Conservation (phyloP, 2,797 vertebrate genomes). For the Diceros bicornis region DNA sequence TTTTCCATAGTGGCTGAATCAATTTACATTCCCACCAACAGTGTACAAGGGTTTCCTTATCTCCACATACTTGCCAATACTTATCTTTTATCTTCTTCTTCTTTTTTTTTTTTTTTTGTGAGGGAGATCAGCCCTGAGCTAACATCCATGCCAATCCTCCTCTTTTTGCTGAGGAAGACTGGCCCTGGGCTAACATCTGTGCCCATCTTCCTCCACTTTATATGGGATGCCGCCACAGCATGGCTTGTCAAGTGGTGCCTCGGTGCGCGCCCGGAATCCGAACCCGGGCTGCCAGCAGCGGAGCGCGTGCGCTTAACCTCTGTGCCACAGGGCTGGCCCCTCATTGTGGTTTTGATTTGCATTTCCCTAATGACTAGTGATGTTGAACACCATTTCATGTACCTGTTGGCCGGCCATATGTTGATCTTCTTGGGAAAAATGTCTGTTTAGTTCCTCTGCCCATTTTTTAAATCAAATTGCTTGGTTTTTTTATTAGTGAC, state of each 20-base stretch:
- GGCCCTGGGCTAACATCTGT: too few species aligned
- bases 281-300: too few species aligned
- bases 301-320: too few species aligned
- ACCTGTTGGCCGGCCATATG: neutral
- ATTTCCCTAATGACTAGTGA: neutral
- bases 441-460: neutral
- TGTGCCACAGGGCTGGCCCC: too few species aligned
- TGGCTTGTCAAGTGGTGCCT: too few species aligned
- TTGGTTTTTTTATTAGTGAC: neutral
- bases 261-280: too few species aligned
- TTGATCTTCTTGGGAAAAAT: neutral
- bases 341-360: neutral
- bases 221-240: too few species aligned
- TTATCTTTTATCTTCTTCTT: neutral
- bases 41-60: neutral
- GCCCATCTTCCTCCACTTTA: too few species aligned
- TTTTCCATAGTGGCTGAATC: neutral
- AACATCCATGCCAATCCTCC: too few species aligned
- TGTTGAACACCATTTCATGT: neutral
- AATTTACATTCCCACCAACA: neutral
- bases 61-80: neutral
- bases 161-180: too few species aligned
- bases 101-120: too few species aligned
- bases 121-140: too few species aligned
- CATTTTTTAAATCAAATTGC: neutral